These are phyloP conservation scores for Mesoclemmys tuberculata DNA, from an alignment of 2,113 vertebrate species.

Conservation along the genomic window DNA sequence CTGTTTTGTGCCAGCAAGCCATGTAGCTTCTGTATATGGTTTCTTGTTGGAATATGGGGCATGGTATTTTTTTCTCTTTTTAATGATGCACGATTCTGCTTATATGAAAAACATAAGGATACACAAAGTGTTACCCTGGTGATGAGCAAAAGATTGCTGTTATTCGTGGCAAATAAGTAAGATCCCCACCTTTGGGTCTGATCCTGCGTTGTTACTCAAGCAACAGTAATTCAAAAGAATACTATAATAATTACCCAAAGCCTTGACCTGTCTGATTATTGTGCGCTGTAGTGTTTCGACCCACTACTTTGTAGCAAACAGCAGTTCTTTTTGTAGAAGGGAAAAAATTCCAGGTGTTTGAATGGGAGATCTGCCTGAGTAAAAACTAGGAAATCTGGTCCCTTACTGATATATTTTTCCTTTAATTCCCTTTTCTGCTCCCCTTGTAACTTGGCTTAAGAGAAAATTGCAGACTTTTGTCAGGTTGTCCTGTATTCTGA, in stretches of 20 bases:
- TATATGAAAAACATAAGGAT: background rate
- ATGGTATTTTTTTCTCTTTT: background rate
- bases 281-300: background rate
- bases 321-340: background rate
- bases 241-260: background rate
- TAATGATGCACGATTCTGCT: background rate
- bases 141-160: background rate
- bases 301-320: background rate
- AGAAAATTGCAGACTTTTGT: background rate
- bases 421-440: background rate
- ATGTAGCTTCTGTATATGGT: rapidly evolving
- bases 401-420: background rate
- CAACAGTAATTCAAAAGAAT: background rate
- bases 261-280: background rate
- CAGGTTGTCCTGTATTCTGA: background rate
- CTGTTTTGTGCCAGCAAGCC: rapidly evolving
- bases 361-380: background rate
- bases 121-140: background rate
- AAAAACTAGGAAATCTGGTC: background rate
- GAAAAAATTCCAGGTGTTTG: rapidly evolving
- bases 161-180: background rate
- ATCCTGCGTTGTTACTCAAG: background rate
- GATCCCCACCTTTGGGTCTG: rapidly evolving
- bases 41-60: background rate
- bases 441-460: background rate